A percentile compares a stretch with the other conserved stretches of the same genome.
Conservation (phyloP, 1,140 invertebrate genomes). For the Wiebesia pumilae region DNA sequence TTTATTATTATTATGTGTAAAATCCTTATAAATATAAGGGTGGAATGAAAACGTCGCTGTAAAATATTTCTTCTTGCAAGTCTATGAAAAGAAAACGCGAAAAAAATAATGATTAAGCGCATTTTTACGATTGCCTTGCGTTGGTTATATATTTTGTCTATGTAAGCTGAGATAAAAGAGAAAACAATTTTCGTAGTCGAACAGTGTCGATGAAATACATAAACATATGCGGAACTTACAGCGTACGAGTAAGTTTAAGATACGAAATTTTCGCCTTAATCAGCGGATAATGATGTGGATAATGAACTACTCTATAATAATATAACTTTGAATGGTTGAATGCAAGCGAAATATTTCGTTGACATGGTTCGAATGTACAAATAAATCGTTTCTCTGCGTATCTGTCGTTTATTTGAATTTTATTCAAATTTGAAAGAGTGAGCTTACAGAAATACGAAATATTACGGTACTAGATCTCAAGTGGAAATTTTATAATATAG, state of each 20-base stretch:
- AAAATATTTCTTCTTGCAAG: slow-evolving; percentile 49
- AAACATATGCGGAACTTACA: slow-evolving; percentile 16
- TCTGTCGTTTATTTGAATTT: background rate
- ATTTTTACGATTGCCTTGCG: slow-evolving; percentile 35
- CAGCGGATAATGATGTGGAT: background rate
- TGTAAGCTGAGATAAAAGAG: slow-evolving; percentile 18
- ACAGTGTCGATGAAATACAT: background rate
- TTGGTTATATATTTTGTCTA: slow-evolving; percentile 39
- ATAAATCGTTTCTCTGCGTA: slow-evolving; percentile 3
- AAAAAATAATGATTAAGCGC: slow-evolving; percentile 19
- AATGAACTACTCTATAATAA: background rate
- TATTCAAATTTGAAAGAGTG: slow-evolving; percentile 41
- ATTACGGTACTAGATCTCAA: slow-evolving; percentile 54
- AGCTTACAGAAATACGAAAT: slow-evolving; percentile 50
- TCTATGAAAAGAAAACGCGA: slow-evolving; percentile 27
- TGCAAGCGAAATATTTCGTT: background rate
- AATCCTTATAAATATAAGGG: slow-evolving; percentile 38
- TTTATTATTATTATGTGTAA: slow-evolving; percentile 45
- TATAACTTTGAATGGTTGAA: background rate
- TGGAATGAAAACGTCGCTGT: slow-evolving; percentile 37
- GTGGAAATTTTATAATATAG: slow-evolving; percentile 42
- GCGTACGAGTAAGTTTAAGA: slow-evolving; percentile 53
- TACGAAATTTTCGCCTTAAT: slow-evolving; percentile 53
- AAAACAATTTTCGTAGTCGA: slow-evolving; percentile 17
- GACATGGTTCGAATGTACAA: background rate